Conservation (phyloP, 2,888 invertebrate genomes). For the Drosophila paucipuncta region DNA sequence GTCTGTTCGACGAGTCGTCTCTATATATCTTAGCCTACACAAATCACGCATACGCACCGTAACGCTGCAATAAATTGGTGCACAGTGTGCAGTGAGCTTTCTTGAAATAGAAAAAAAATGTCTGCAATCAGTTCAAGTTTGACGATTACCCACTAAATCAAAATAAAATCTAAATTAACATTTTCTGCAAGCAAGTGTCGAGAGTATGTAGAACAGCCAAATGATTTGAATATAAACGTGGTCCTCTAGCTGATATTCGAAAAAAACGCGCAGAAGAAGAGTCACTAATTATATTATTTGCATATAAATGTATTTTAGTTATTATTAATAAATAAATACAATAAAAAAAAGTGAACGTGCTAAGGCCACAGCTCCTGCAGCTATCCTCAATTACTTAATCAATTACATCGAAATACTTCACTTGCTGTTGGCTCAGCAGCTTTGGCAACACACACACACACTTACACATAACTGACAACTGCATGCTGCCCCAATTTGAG, state of each 20-base stretch:
- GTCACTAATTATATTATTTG: background rate
- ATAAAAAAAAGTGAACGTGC: background rate
- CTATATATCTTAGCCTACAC: background rate
- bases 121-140: background rate
- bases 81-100: background rate
- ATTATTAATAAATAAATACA: background rate
- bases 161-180: background rate
- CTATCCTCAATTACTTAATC: background rate
- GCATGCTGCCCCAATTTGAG: conserved; percentile 15
- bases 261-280: background rate
- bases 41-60: background rate
- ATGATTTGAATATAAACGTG: background rate
- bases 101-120: background rate
- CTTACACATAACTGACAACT: conserved; percentile 22
- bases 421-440: conserved; percentile 10
- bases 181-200: background rate
- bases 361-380: background rate
- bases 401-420: background rate
- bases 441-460: background rate
- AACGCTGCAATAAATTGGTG: background rate
- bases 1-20: conserved; percentile 11
- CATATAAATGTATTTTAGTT: background rate
- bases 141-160: background rate
- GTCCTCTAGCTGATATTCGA: too few species aligned
- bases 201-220: background rate